Evolutionary conservation across 2,113 vertebrate genomes (phyloP).

Genomic region (Cephalopholis sonnerati): DNA sequence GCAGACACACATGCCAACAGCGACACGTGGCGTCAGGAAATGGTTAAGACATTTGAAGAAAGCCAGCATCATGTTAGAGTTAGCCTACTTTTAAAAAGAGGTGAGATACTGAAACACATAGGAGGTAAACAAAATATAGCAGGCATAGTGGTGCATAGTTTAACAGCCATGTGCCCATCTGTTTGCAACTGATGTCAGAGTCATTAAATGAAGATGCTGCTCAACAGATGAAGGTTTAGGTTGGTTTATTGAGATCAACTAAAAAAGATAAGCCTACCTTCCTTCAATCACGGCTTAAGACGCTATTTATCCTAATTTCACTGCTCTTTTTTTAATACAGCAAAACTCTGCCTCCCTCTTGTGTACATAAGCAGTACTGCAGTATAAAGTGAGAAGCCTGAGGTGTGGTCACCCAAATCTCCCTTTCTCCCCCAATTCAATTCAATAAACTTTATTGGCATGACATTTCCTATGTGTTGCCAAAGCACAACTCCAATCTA

Average conservation of each 20-base stretch:
- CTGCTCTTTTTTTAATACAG: no score
- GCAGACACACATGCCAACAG: constrained; percentile 12
- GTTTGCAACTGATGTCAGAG: background rate
- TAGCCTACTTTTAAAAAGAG: no score
- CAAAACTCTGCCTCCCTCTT: constrained; percentile 18
- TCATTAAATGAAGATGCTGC: background rate
- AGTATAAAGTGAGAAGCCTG: background rate
- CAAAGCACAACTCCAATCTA: no score
- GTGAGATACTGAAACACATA: no score
- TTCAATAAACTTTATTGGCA: no score
- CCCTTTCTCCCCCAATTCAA: no score
- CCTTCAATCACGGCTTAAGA: background rate
- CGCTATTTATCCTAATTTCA: background rate
- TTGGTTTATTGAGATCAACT: background rate
- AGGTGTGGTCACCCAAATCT: background rate
- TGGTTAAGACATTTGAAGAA: background rate
- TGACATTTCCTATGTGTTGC: no score
- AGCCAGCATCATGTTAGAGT: background rate
- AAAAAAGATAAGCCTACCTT: no score
- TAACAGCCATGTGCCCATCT: background rate
- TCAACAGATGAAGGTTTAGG: background rate
- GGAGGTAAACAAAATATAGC: no score
- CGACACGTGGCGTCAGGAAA: constrained; percentile 37
- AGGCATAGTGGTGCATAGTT: background rate
- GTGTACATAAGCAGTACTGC: constrained; percentile 24